A percentile compares a stretch with the other conserved stretches of the same genome.
Conservation (phyloP, 2,797 vertebrate species). For the Rhinichthys osculus region DNA sequence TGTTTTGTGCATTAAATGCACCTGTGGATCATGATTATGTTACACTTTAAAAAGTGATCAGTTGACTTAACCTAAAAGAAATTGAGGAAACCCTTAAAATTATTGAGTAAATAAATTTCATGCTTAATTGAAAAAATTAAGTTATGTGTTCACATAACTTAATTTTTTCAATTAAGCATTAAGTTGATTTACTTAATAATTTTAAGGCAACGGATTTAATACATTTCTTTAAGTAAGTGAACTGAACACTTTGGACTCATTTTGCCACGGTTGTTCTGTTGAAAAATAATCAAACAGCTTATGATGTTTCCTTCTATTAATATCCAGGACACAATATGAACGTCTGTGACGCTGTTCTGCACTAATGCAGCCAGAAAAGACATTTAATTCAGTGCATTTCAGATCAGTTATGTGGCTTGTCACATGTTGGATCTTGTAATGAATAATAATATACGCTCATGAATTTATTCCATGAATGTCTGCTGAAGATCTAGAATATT, state of each 20-base stretch:
- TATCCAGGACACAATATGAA: not conserved
- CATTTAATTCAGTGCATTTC: not conserved
- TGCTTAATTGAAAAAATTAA: too few species aligned
- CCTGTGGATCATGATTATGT: too few species aligned
- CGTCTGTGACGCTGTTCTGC: not conserved
- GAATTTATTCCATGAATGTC: not conserved
- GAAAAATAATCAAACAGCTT: not conserved
- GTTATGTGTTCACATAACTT: too few species aligned
- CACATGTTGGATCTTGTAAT: not conserved
- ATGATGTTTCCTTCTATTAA: not conserved
- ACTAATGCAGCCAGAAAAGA: not conserved
- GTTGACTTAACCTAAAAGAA: too few species aligned
- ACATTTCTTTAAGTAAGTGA: too few species aligned
- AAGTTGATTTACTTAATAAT: too few species aligned
- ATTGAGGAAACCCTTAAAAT: too few species aligned
- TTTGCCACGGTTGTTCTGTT: not conserved
- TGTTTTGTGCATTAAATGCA: not conserved
- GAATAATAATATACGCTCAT: conserved; percentile 18
- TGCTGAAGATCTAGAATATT: not conserved
- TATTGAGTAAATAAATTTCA: too few species aligned
- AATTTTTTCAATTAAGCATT: too few species aligned
- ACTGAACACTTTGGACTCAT: not conserved
- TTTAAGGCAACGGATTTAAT: too few species aligned
- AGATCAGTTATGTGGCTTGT: not conserved
- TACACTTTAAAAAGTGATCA: too few species aligned